phyloP scores from a whole-genome alignment of 2,113 vertebrate species.

The Pelobates fuscus region DNA sequence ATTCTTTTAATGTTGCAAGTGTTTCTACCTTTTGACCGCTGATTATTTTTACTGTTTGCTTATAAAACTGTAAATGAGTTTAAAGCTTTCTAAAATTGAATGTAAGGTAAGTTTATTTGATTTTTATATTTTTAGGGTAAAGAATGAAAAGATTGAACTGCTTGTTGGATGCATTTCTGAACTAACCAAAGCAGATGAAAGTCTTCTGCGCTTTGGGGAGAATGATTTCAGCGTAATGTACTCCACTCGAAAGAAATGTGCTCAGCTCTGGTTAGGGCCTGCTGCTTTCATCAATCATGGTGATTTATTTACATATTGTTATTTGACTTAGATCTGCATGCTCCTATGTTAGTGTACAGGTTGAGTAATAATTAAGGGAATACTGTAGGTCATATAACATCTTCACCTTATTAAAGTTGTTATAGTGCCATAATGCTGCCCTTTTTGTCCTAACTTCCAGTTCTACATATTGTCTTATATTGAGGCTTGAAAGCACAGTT shows the following conservation, averaged over 20 bases:
- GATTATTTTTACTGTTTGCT: too few relatives aligned
- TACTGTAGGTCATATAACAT: too few relatives aligned
- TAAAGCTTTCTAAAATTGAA: too few relatives aligned
- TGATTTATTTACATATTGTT: slow-evolving; percentile 51
- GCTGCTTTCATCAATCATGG: slow-evolving; percentile 94
- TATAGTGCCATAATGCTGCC: too few relatives aligned
- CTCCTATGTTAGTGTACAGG: neutral
- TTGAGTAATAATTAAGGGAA: too few relatives aligned
- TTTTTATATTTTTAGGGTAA: slow-evolving; percentile 29
- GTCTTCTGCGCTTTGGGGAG: slow-evolving; percentile 79
- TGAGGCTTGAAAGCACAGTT: too few relatives aligned
- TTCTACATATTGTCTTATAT: too few relatives aligned
- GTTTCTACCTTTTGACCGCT: too few relatives aligned
- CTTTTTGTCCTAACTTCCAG: too few relatives aligned
- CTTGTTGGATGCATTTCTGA: slow-evolving; percentile 88
- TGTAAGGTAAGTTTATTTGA: neutral
- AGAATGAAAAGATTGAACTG: slow-evolving; percentile 80
- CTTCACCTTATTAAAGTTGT: too few relatives aligned
- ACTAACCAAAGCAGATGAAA: slow-evolving; percentile 78
- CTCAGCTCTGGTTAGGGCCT: slow-evolving; percentile 89
- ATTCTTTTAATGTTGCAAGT: too few relatives aligned
- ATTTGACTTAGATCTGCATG: neutral
- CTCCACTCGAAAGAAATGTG: slow-evolving; percentile 86
- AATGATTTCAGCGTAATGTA: slow-evolving; percentile 96
- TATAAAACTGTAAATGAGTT: too few relatives aligned